A percentile compares a stretch with the other conserved stretches of the same genome.
Evolutionary conservation across 2,113 vertebrate genomes (phyloP).

Genomic region (Sinocyclocheilus grahami): DNA sequence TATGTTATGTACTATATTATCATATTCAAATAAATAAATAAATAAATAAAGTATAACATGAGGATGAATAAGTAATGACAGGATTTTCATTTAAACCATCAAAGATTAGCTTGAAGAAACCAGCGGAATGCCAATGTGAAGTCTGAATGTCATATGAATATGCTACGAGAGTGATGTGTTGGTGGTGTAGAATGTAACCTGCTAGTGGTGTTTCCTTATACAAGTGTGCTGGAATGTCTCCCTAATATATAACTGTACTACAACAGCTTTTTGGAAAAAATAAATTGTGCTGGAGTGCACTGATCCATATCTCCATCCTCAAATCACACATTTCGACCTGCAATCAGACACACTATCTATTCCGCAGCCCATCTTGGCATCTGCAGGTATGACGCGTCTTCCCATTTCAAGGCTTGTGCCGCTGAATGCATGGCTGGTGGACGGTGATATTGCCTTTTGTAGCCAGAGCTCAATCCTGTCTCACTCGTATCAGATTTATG

Average conservation of each 20-base stretch:
- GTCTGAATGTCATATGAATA: not conserved
- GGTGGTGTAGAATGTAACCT: not conserved
- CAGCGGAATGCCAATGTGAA: not conserved
- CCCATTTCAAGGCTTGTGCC: conserved; percentile 67
- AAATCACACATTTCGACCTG: conserved; percentile 36
- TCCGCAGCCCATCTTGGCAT: not conserved
- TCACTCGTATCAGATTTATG: conserved; percentile 57
- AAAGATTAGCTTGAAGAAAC: not conserved
- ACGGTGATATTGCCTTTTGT: conserved; percentile 69
- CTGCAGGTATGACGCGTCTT: conserved; percentile 38
- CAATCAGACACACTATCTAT: conserved; percentile 28
- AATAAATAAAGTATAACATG: too few relatives aligned
- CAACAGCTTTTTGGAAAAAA: not conserved
- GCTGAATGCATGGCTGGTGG: conserved; percentile 64
- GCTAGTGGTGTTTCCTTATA: not conserved
- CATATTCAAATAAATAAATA: too few relatives aligned
- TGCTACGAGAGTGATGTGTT: not conserved
- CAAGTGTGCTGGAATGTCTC: not conserved
- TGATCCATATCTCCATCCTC: conserved; percentile 11
- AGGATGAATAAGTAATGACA: too few relatives aligned
- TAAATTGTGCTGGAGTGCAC: not conserved
- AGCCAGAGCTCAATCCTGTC: conserved; percentile 40
- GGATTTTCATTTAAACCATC: too few relatives aligned
- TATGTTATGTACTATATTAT: too few relatives aligned
- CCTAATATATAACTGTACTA: not conserved